Percentiles rank a stretch among this genome's conserved stretches.
These are phyloP conservation scores for Drosophila kanapiae DNA, from an alignment of 1,140 invertebrate genomes.

Conservation along the genomic window DNA sequence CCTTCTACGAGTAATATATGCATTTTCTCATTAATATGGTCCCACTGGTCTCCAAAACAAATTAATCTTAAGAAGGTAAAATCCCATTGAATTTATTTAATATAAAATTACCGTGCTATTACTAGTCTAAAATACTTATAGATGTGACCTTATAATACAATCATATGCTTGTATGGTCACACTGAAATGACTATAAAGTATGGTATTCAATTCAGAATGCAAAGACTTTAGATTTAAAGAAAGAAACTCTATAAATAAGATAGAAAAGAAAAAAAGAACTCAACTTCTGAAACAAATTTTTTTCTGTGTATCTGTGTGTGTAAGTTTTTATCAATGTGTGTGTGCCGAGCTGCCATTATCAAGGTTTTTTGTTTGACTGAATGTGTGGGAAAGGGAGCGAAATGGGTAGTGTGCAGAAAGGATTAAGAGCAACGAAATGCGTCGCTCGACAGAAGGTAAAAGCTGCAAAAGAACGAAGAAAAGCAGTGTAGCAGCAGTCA, in stretches of 20 bases:
- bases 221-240: background rate
- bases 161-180: background rate
- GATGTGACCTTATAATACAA: background rate
- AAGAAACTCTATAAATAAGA: background rate
- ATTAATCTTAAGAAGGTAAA: too few relatives aligned
- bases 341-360: slow-evolving; percentile 67
- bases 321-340: slow-evolving; percentile 15
- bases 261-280: too few relatives aligned
- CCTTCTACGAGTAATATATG: too few relatives aligned
- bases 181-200: background rate
- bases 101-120: too few relatives aligned
- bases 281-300: background rate
- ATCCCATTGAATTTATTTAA: too few relatives aligned
- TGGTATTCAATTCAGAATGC: background rate
- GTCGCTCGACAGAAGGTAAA: slow-evolving; percentile 58
- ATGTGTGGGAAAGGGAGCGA: slow-evolving; percentile 21
- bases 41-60: too few relatives aligned
- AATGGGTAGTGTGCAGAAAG: slow-evolving; percentile 63
- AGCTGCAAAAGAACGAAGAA: slow-evolving; percentile 47
- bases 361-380: slow-evolving; percentile 72
- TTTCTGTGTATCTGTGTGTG: slow-evolving; percentile 3
- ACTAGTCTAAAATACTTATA: too few relatives aligned
- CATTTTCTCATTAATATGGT: too few relatives aligned
- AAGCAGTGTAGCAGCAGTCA: slow-evolving; percentile 27
- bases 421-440: slow-evolving; percentile 74